Conservation (phyloP, 2,888 invertebrate genomes). For the Dasysyrphus tricinctus region DNA sequence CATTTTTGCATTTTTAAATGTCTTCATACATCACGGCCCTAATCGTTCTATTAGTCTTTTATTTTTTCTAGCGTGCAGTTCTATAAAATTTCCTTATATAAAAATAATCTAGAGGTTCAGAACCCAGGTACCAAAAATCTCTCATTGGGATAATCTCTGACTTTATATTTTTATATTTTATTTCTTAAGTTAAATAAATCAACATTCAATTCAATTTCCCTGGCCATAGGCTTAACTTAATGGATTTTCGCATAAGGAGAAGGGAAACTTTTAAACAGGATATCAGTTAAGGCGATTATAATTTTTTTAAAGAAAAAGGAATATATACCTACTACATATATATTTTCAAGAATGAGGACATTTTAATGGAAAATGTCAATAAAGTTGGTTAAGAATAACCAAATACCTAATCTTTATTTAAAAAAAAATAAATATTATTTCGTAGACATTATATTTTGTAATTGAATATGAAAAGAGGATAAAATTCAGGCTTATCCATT, state of each 20-base stretch:
- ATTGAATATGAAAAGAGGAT: no score
- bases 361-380: constrained; percentile 1
- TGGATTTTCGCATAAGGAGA: neutral
- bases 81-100: no score
- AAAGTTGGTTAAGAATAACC: neutral
- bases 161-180: neutral
- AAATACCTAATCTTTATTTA: neutral
- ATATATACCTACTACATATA: no score
- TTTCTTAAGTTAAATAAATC: neutral
- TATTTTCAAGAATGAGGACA: neutral
- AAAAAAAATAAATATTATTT: neutral
- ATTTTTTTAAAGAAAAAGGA: neutral
- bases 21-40: no score
- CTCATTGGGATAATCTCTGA: neutral
- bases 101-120: no score
- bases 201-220: neutral
- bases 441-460: no score
- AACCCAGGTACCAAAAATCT: no score
- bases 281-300: neutral
- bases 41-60: no score
- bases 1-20: no score
- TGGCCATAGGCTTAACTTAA: neutral
- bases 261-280: neutral
- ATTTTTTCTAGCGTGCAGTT: no score
- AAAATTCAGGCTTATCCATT: no score